Conservation (phyloP, 2,113 vertebrate genomes). For the Machaerirhynchus nigripectus region DNA sequence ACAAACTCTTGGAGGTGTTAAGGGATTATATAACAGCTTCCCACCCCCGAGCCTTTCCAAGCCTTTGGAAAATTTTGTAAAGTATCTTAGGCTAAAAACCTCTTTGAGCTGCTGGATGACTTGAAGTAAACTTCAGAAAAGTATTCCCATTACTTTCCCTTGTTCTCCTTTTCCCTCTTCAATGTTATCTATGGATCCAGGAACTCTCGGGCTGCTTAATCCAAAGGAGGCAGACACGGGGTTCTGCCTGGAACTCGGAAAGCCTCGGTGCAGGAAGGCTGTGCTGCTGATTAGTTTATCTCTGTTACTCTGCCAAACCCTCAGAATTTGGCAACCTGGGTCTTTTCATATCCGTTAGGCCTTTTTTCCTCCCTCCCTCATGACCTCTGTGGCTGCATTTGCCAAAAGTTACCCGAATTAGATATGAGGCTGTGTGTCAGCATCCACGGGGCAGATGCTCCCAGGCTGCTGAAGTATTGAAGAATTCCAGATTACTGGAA, state of each 20-base stretch:
- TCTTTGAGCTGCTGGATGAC: neutral
- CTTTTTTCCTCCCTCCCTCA: neutral
- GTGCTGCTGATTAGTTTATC: neutral
- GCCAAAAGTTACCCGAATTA: neutral
- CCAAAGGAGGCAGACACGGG: neutral
- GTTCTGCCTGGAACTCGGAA: neutral
- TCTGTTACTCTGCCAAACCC: constrained; percentile 5
- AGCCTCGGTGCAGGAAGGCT: neutral
- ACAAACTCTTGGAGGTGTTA: neutral
- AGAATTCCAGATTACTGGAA: neutral
- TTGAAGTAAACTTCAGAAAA: neutral
- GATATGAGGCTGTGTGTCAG: neutral
- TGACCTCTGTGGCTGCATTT: neutral
- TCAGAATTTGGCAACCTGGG: neutral
- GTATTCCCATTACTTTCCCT: neutral
- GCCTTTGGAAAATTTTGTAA: neutral
- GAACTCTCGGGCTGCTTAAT: neutral
- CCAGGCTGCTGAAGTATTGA: neutral
- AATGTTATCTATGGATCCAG: neutral
- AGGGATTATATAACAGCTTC: neutral
- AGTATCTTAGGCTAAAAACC: neutral
- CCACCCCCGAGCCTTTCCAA: constrained; percentile 2
- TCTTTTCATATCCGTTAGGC: neutral
- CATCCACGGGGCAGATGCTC: neutral
- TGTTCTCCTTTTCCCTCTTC: neutral